Conservation (phyloP, 2,113 vertebrate species). For the Sinocyclocheilus anshuiensis region DNA sequence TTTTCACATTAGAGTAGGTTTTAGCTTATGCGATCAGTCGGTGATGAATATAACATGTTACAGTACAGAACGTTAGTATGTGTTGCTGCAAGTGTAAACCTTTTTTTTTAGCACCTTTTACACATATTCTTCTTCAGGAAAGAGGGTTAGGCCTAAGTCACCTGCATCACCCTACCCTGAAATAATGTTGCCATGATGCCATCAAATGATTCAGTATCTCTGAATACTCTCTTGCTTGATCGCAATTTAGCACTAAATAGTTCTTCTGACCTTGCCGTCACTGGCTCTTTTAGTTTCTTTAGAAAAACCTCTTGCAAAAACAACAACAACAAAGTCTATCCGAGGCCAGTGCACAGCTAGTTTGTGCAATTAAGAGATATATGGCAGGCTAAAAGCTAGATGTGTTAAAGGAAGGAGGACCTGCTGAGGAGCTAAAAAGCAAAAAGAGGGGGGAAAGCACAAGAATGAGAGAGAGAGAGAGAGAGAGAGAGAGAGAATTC, state of each 20-base stretch:
- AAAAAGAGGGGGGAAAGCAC: slow-evolving; percentile 48
- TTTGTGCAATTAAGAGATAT: background rate
- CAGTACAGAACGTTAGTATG: background rate
- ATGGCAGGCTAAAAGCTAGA: background rate
- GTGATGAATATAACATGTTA: background rate
- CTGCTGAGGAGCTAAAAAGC: background rate
- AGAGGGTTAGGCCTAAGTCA: background rate
- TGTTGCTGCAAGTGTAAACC: background rate
- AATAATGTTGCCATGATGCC: background rate
- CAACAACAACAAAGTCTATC: background rate
- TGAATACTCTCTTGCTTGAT: background rate
- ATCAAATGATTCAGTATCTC: background rate
- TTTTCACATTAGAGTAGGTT: slow-evolving; percentile 7
- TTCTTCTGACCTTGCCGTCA: background rate
- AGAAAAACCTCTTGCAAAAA: background rate
- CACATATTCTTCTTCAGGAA: background rate
- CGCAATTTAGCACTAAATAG: background rate
- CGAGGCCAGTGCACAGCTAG: background rate
- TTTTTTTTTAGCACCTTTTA: background rate
- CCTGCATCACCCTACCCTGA: background rate
- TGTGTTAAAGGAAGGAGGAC: background rate
- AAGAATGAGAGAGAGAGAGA: no score
- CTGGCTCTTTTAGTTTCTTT: background rate
- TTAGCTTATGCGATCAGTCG: background rate
- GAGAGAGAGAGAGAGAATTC: background rate